Conservation (phyloP, 1,140 invertebrate genomes). For the Pachyrhynchus sulphureomaculatus region DNA sequence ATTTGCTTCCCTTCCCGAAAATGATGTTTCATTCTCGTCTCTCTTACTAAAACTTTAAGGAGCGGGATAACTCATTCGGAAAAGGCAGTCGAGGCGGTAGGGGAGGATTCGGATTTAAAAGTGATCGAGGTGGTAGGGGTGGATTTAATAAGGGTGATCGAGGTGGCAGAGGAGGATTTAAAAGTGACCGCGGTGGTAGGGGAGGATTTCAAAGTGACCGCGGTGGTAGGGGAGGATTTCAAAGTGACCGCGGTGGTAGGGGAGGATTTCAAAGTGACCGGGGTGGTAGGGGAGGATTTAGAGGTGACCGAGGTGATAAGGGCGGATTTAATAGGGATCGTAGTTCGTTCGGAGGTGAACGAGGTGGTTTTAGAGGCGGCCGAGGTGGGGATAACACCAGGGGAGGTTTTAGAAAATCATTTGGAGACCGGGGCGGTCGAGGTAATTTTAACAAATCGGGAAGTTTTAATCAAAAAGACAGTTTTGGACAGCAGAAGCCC, state of each 20-base stretch:
- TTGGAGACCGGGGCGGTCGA: slow-evolving; percentile 45
- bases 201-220: slow-evolving; percentile 41
- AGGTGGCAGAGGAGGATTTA: slow-evolving; percentile 39
- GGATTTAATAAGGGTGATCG: slow-evolving; percentile 33
- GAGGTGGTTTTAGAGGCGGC: slow-evolving; percentile 36
- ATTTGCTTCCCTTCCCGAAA: slow-evolving; percentile 40
- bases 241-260: slow-evolving; percentile 34
- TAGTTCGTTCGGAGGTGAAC: slow-evolving; percentile 29
- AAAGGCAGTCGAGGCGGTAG: slow-evolving; percentile 35
- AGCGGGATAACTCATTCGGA: slow-evolving; percentile 3
- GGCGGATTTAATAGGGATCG: slow-evolving; percentile 11
- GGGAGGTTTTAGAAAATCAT: slow-evolving; percentile 45
- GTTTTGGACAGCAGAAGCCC: slow-evolving; percentile 56
- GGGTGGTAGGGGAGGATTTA: slow-evolving; percentile 39
- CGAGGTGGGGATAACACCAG: slow-evolving; percentile 49
- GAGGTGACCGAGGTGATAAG: slow-evolving; percentile 35
- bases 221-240: slow-evolving; percentile 40
- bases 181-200: slow-evolving; percentile 35
- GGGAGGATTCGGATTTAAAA: slow-evolving; percentile 39
- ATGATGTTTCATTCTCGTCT: slow-evolving; percentile 5
- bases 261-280: slow-evolving; percentile 30
- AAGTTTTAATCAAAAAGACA: slow-evolving; percentile 58
- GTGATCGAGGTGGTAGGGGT: slow-evolving; percentile 30
- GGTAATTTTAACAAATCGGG: slow-evolving; percentile 42
- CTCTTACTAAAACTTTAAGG: neutral